Evolutionary conservation across 2,113 vertebrate species (phyloP).

Genomic region (Laticauda colubrina): DNA sequence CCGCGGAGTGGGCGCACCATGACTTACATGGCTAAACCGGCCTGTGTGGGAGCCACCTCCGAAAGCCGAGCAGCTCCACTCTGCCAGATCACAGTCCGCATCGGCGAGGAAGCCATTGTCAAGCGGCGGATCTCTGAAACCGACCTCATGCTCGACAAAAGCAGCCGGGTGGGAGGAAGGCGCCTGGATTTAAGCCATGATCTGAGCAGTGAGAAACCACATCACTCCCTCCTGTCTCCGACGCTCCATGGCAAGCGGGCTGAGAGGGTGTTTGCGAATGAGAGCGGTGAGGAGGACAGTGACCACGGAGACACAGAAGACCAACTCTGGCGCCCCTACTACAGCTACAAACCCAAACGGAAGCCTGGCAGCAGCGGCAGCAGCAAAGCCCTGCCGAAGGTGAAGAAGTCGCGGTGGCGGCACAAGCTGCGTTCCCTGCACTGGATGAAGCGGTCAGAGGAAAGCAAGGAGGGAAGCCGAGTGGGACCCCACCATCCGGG

Average conservation of each 20-base stretch:
- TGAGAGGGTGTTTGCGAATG: constrained; percentile 69
- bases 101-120: constrained; percentile 89
- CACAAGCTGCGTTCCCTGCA: constrained; percentile 75
- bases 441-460: constrained; percentile 75
- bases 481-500: constrained; percentile 29
- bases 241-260: constrained; percentile 49
- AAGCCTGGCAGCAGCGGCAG: constrained; percentile 53
- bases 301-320: constrained; percentile 81
- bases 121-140: constrained; percentile 89
- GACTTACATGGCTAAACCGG: constrained; percentile 75
- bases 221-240: rapidly evolving
- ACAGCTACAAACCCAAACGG: constrained; percentile 88
- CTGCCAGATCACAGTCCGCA: constrained; percentile 91
- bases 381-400: constrained; percentile 61
- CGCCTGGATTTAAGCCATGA: constrained; percentile 50
- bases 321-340: constrained; percentile 88
- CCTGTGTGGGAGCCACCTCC: constrained; percentile 64
- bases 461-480: constrained; percentile 41
- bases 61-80: constrained; percentile 78
- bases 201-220: constrained; percentile 58
- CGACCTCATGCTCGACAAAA: constrained; percentile 80
- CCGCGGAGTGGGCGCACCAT: constrained; percentile 74
- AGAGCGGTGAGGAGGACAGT: constrained; percentile 76
- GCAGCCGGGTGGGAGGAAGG: constrained; percentile 65
- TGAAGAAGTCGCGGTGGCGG: constrained; percentile 73